These are phyloP conservation scores for Anguilla pacifica DNA, from an alignment of 2,797 vertebrate species.

Conservation along the genomic window DNA sequence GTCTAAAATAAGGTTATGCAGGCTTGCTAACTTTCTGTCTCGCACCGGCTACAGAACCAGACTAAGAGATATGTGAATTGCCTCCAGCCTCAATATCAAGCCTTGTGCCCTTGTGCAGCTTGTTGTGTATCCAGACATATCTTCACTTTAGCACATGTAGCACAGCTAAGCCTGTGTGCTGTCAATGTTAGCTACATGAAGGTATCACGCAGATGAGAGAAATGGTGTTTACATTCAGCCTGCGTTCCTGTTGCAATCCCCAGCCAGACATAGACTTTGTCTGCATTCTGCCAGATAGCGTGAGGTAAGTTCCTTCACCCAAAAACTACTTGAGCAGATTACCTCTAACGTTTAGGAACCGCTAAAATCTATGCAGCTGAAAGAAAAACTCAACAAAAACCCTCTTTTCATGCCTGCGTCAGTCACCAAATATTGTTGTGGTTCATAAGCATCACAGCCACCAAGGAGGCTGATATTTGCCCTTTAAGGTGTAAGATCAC, in stretches of 20 bases:
- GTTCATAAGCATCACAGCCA: too few species aligned
- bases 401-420: not conserved
- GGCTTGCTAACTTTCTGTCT: not conserved
- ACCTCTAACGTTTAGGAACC: not conserved
- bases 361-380: not conserved
- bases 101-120: not conserved
- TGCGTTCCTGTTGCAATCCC: not conserved
- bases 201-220: not conserved
- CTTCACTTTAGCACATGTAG: not conserved
- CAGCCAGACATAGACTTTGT: not conserved
- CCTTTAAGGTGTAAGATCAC: too few species aligned
- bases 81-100: slow-evolving; percentile 1
- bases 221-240: not conserved
- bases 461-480: not conserved
- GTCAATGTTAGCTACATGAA: not conserved
- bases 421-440: not conserved
- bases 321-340: not conserved
- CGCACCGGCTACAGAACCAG: not conserved
- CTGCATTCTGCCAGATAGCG: not conserved
- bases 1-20: slow-evolving; percentile 8
- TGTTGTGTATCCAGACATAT: not conserved
- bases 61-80: not conserved
- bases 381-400: not conserved
- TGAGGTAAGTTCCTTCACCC: not conserved
- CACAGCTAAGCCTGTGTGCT: not conserved